These are phyloP conservation scores for Acridotheres tristis DNA, from an alignment of 2,797 vertebrate species.

Conservation along the genomic window DNA sequence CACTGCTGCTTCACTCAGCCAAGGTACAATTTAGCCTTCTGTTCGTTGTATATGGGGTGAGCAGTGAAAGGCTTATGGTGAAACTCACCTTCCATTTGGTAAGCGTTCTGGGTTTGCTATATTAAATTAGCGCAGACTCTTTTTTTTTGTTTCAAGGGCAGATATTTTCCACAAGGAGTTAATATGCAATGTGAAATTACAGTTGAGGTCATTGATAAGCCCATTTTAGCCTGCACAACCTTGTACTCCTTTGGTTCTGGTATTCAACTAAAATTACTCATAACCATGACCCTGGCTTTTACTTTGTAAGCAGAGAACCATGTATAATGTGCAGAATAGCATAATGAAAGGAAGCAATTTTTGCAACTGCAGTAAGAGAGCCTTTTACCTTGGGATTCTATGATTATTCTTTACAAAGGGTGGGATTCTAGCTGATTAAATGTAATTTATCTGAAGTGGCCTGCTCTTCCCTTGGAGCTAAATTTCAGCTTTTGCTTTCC, in stretches of 20 bases:
- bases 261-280: slow-evolving; percentile 55
- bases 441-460: not conserved
- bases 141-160: not conserved
- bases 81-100: not conserved
- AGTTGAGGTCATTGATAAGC: slow-evolving; percentile 41
- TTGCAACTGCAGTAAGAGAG: slow-evolving; percentile 30
- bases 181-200: slow-evolving; percentile 52
- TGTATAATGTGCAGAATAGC: slow-evolving; percentile 42
- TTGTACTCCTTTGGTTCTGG: slow-evolving; percentile 56
- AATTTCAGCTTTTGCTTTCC: slow-evolving; percentile 14
- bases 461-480: not conserved
- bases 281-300: slow-evolving; percentile 43
- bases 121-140: not conserved
- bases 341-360: slow-evolving; percentile 64
- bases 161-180: slow-evolving; percentile 27
- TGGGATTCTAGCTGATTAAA: slow-evolving; percentile 27
- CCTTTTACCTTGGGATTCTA: slow-evolving; percentile 61
- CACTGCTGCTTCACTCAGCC: not conserved
- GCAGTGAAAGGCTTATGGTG: not conserved
- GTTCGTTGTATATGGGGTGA: not conserved
- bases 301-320: slow-evolving; percentile 69
- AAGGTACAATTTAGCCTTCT: not conserved
- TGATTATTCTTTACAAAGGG: slow-evolving; percentile 14
- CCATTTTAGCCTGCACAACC: slow-evolving; percentile 18
- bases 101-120: not conserved